phyloP scores from a whole-genome alignment of 2,888 invertebrate species.

The Drosophila picticornis region DNA sequence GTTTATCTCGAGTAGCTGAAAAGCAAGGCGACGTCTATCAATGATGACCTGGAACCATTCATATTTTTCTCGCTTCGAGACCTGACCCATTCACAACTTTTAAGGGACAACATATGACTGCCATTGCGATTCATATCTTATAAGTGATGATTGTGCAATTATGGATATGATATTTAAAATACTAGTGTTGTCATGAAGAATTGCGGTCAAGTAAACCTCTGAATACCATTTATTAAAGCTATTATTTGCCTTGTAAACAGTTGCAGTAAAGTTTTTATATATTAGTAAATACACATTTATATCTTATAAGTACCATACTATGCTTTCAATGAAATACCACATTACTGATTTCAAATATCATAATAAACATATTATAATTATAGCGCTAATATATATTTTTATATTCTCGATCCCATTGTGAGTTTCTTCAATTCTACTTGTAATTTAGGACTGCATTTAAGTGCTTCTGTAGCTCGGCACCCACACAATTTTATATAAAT shows the following conservation, averaged over 20 bases:
- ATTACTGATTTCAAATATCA: background rate
- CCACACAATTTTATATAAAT: conserved; percentile 20
- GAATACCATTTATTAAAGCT: background rate
- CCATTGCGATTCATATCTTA: background rate
- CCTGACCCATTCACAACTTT: conserved; percentile 26
- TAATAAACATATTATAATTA: background rate
- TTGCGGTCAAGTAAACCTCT: background rate
- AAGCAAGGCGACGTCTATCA: conserved; percentile 33
- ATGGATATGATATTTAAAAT: background rate
- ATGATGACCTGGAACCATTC: conserved; percentile 37
- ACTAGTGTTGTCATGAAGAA: background rate
- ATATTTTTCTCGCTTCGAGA: conserved; percentile 17
- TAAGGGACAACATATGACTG: background rate
- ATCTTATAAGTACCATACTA: background rate
- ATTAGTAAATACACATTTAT: too few species aligned
- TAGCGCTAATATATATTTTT: background rate
- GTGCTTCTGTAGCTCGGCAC: conserved; percentile 17
- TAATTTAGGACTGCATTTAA: conserved; percentile 19
- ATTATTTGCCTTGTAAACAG: background rate
- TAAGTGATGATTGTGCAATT: background rate
- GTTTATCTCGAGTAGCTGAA: conserved; percentile 34
- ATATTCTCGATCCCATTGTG: background rate
- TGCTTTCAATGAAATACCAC: background rate
- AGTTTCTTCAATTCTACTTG: too few species aligned
- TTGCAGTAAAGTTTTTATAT: background rate